These are phyloP conservation scores for Anthophora plumipes DNA, from an alignment of 2,888 invertebrate species.

Conservation along the genomic window DNA sequence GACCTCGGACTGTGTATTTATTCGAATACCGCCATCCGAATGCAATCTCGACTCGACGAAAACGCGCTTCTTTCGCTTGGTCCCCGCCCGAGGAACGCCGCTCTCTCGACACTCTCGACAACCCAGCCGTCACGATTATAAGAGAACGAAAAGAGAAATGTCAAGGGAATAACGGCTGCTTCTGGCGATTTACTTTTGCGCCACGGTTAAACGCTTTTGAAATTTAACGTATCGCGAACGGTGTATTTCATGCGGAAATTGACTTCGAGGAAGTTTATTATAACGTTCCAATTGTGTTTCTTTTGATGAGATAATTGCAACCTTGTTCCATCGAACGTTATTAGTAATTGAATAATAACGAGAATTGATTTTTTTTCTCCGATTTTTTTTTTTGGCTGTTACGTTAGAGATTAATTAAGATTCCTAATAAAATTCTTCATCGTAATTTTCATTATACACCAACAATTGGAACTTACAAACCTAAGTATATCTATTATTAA, in stretches of 20 bases:
- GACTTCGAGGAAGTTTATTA: background rate
- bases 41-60: slow-evolving; percentile 41
- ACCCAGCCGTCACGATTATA: slow-evolving; percentile 20
- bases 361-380: too few species aligned
- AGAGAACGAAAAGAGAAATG: slow-evolving; percentile 13
- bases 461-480: too few species aligned
- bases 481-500: too few species aligned
- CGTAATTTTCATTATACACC: too few species aligned
- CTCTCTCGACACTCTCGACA: slow-evolving; percentile 39
- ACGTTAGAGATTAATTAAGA: too few species aligned
- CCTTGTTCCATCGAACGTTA: too few species aligned
- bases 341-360: too few species aligned
- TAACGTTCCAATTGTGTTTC: background rate
- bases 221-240: background rate
- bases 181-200: background rate
- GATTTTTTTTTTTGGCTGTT: too few species aligned
- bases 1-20: slow-evolving; percentile 34
- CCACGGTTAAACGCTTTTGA: slow-evolving; percentile 14
- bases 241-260: background rate
- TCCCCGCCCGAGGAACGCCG: slow-evolving; percentile 1
- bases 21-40: slow-evolving; percentile 43
- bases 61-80: slow-evolving; percentile 39
- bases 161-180: slow-evolving; percentile 3
- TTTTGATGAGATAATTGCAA: too few species aligned
- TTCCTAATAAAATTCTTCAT: too few species aligned